phyloP scores from a whole-genome alignment of 2,113 vertebrate genomes.

The Ptychochromis oligacanthus region DNA sequence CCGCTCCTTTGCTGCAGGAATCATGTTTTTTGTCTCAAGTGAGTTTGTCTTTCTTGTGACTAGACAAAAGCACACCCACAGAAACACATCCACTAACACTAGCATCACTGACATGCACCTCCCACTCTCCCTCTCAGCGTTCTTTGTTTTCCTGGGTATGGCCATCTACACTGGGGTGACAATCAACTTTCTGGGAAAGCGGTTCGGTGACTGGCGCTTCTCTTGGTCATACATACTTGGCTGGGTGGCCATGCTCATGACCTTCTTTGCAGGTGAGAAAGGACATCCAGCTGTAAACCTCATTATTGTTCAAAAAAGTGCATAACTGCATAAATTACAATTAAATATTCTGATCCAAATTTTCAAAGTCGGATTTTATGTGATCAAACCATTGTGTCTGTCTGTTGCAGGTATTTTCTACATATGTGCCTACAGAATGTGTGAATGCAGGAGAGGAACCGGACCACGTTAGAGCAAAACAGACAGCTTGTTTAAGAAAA shows the following conservation, averaged over 20 bases:
- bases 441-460: constrained; percentile 81
- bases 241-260: constrained; percentile 90
- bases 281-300: background rate
- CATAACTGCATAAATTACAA: background rate
- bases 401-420: constrained; percentile 85
- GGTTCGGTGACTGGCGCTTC: constrained; percentile 89
- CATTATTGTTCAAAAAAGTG: background rate
- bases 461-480: constrained; percentile 74
- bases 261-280: constrained; percentile 86
- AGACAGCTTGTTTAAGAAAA: background rate
- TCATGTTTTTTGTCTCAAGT: constrained; percentile 89
- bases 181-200: constrained; percentile 85
- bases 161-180: constrained; percentile 88
- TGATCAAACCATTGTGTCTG: background rate
- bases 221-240: constrained; percentile 91
- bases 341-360: background rate
- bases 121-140: constrained; percentile 63
- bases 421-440: constrained; percentile 88
- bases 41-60: constrained; percentile 62
- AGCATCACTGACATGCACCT: background rate
- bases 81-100: background rate
- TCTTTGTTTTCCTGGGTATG: constrained; percentile 86
- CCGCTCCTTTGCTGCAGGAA: constrained; percentile 85
- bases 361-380: background rate
- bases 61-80: background rate